These are phyloP conservation scores for Passer domesticus DNA, from an alignment of 2,113 vertebrate species.

Conservation along the genomic window DNA sequence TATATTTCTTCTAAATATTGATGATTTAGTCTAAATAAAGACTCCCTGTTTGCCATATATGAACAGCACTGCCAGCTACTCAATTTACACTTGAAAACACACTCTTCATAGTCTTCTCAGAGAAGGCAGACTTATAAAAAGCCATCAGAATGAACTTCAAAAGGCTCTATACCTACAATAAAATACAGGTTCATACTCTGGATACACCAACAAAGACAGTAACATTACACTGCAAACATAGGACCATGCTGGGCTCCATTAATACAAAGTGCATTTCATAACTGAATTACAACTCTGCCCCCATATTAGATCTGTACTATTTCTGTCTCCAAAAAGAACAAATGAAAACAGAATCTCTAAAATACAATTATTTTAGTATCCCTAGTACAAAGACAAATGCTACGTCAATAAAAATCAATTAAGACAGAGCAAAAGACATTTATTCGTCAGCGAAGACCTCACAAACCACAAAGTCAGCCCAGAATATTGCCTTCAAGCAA, in stretches of 20 bases:
- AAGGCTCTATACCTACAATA: not conserved
- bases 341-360: not conserved
- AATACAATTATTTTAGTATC: not conserved
- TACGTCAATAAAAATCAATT: not conserved
- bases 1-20: not conserved
- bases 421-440: not conserved
- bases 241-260: not conserved
- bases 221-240: not conserved
- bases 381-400: not conserved
- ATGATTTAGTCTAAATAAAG: not conserved
- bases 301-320: not conserved
- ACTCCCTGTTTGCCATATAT: not conserved
- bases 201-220: not conserved
- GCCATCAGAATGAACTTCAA: not conserved
- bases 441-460: not conserved
- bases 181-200: not conserved
- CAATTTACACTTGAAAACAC: accelerated
- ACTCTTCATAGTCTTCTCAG: not conserved
- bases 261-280: not conserved
- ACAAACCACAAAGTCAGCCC: not conserved
- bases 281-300: not conserved
- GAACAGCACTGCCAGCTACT: not conserved
- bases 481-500: not conserved
- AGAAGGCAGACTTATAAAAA: not conserved
- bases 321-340: not conserved